Percentiles rank a stretch among this genome's conserved stretches.
Conservation (phyloP, 2,113 vertebrate genomes). For the Mellivora capensis region DNA sequence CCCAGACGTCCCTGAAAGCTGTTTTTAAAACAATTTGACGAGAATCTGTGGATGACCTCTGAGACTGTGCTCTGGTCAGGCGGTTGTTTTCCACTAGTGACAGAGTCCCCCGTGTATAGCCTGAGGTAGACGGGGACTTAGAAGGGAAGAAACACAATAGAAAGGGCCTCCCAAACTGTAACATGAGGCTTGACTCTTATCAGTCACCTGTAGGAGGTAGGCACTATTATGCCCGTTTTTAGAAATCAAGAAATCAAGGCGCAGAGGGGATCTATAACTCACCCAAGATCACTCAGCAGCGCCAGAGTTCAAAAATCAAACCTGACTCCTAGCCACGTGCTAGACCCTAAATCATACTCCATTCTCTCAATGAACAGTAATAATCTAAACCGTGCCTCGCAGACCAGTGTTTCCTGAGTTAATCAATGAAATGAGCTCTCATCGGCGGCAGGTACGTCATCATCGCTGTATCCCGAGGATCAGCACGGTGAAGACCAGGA, state of each 20-base stretch:
- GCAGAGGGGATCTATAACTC: neutral
- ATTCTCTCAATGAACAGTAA: neutral
- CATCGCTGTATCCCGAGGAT: neutral
- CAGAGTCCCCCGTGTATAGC: neutral
- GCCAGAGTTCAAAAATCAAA: neutral
- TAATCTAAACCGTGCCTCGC: neutral
- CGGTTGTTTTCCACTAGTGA: neutral
- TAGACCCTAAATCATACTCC: neutral
- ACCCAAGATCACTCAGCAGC: neutral
- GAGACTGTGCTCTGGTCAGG: neutral
- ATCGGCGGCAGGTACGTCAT: neutral
- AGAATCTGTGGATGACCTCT: neutral
- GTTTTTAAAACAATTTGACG: constrained; percentile 27
- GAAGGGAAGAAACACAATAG: constrained; percentile 7
- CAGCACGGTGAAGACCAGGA: neutral
- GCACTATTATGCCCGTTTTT: neutral
- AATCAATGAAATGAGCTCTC: neutral
- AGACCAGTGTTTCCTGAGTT: neutral
- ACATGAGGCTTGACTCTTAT: neutral
- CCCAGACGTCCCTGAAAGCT: too few relatives aligned
- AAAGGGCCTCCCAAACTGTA: neutral
- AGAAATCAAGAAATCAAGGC: neutral
- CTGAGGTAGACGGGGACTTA: neutral
- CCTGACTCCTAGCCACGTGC: neutral
- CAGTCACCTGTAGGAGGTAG: neutral